phyloP scores from a whole-genome alignment of 2,888 invertebrate genomes.

The Baccha elongata region DNA sequence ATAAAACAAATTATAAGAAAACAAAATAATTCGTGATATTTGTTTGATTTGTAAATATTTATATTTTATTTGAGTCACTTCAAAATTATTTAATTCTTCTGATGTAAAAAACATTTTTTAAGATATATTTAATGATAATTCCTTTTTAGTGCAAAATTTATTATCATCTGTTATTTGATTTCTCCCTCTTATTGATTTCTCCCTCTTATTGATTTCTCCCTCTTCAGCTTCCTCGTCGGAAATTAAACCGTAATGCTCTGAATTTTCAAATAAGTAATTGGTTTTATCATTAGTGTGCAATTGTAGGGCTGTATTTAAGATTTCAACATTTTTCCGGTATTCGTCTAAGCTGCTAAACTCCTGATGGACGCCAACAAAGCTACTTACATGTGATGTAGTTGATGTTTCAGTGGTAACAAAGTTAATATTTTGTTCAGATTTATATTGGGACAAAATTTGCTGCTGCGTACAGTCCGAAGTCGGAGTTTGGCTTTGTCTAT shows the following conservation, averaged over 20 bases:
- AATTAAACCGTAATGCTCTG: constrained; percentile 68
- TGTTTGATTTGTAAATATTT: too few relatives aligned
- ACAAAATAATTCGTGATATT: too few relatives aligned
- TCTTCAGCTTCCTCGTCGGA: constrained; percentile 34
- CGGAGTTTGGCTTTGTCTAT: constrained; percentile 21
- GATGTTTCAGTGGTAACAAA: too few relatives aligned
- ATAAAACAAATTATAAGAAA: too few relatives aligned
- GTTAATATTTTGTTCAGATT: not conserved
- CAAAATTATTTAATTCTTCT: too few relatives aligned
- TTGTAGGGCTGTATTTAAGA: constrained; percentile 73
- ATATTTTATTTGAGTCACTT: too few relatives aligned
- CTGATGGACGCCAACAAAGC: constrained; percentile 84
- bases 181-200: too few relatives aligned
- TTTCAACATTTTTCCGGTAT: constrained; percentile 82
- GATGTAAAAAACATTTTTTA: too few relatives aligned
- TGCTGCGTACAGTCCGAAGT: not conserved
- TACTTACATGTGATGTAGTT: constrained; percentile 74
- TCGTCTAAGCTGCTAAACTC: constrained; percentile 87
- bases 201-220: constrained; percentile 78
- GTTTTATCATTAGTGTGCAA: constrained; percentile 32
- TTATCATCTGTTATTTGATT: constrained; percentile 69
- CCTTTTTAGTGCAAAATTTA: constrained; percentile 77
- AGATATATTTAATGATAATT: too few relatives aligned
- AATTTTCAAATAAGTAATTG: constrained; percentile 55
- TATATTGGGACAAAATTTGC: constrained; percentile 2